Evolutionary conservation across 1,140 invertebrate genomes (phyloP).

Genomic region (Platorchestia sp.): DNA sequence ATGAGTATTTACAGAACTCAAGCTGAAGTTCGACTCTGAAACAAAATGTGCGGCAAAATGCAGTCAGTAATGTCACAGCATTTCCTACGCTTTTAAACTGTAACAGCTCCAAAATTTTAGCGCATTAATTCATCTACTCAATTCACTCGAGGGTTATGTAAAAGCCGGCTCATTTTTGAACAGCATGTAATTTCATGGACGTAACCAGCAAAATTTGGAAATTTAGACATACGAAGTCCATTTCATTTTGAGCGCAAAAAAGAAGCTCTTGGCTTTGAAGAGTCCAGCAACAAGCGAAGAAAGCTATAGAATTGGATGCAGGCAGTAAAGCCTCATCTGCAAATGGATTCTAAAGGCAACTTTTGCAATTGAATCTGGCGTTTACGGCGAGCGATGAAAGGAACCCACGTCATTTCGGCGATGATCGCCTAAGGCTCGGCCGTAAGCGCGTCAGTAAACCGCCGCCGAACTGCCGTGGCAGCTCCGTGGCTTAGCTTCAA

Average conservation of each 20-base stretch:
- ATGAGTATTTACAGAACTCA: neutral
- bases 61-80: no score
- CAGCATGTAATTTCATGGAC: neutral
- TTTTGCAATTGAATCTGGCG: conserved; percentile 55
- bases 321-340: conserved; percentile 41
- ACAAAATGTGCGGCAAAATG: neutral
- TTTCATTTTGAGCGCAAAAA: neutral
- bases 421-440: conserved; percentile 1
- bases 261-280: neutral
- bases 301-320: conserved; percentile 40
- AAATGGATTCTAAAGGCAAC: conserved; percentile 53
- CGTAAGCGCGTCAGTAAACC: conserved; percentile 23
- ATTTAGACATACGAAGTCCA: neutral
- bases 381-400: conserved; percentile 33
- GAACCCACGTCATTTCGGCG: conserved; percentile 22
- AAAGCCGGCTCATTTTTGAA: neutral
- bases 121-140: no score
- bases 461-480: neutral
- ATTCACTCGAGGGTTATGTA: no score
- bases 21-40: neutral
- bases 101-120: no score
- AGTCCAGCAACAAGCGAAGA: neutral
- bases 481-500: neutral
- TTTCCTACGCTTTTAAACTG: no score
- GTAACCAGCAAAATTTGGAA: neutral